Conservation (phyloP, 2,113 vertebrate species). For the Cynocephalus volans region DNA sequence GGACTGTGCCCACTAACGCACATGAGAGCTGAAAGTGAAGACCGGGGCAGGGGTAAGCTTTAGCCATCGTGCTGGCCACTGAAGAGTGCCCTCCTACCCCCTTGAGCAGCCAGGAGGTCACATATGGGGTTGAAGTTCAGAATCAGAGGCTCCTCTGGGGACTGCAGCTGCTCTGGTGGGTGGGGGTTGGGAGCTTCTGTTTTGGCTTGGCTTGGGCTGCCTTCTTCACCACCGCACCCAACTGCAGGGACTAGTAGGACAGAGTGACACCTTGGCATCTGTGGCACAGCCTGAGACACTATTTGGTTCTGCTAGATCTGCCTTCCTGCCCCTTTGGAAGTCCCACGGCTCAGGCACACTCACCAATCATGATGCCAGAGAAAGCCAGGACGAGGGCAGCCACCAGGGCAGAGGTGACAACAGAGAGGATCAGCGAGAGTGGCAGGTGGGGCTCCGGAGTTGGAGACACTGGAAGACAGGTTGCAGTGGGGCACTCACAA, state of each 20-base stretch:
- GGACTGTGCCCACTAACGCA: no score
- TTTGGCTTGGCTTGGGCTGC: neutral
- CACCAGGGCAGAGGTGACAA: conserved; percentile 97
- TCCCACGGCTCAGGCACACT: conserved; percentile 83
- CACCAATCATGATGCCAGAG: conserved; percentile 99
- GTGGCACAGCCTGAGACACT: neutral
- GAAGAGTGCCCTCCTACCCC: neutral
- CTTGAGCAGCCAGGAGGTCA: neutral
- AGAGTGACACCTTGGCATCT: neutral
- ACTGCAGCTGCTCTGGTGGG: rapidly evolving
- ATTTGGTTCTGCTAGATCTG: neutral
- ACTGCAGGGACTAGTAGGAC: neutral
- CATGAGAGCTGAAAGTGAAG: neutral
- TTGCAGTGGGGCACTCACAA: neutral
- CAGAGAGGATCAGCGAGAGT: conserved; percentile 95
- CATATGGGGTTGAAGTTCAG: rapidly evolving
- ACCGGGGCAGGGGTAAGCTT: neutral
- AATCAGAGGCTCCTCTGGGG: neutral
- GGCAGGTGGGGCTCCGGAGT: conserved; percentile 89
- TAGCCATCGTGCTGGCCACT: no score
- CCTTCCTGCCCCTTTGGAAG: neutral
- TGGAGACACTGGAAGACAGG: conserved; percentile 87
- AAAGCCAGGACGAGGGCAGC: conserved; percentile 97
- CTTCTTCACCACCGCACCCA: neutral
- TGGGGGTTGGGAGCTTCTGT: neutral